These are phyloP conservation scores for Cephus sareptanus DNA, from an alignment of 2,888 invertebrate genomes.

Conservation along the genomic window DNA sequence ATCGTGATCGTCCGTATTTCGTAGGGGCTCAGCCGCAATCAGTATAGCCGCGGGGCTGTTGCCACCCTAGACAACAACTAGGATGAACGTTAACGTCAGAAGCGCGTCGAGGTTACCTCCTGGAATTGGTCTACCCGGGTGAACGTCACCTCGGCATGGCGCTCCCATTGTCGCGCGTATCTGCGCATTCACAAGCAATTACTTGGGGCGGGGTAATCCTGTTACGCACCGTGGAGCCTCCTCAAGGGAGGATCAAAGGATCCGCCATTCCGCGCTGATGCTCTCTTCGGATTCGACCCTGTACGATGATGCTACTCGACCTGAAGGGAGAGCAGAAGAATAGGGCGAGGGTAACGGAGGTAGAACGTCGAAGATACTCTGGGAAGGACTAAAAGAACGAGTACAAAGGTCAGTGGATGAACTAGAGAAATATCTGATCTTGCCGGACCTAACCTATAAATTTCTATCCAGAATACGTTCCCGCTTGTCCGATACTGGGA, in stretches of 20 bases:
- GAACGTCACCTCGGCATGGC: background rate
- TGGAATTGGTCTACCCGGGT: background rate
- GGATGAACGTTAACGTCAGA: constrained; percentile 2
- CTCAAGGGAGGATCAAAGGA: constrained; percentile 62
- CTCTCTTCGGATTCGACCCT: constrained; percentile 33
- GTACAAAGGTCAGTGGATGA: background rate
- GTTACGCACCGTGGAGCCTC: constrained; percentile 49
- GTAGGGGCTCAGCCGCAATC: constrained; percentile 59
- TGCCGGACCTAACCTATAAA: background rate
- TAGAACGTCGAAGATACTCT: background rate
- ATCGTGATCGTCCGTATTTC: constrained; percentile 35
- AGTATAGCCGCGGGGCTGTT: constrained; percentile 57
- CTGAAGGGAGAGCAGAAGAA: background rate
- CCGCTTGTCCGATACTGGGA: background rate
- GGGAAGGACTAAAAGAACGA: background rate
- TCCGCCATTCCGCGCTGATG: constrained; percentile 52
- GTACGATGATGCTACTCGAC: constrained; percentile 1
- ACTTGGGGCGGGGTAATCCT: constrained; percentile 64
- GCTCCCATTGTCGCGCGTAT: constrained; percentile 32
- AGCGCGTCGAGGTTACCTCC: constrained; percentile 7
- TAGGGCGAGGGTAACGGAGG: constrained; percentile 3
- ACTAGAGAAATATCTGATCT: background rate
- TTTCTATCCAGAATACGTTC: background rate
- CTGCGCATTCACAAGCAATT: constrained; percentile 64
- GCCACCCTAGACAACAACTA: constrained; percentile 6